phyloP scores from a whole-genome alignment of 2,113 vertebrate genomes.

The Eubucco bourcierii region DNA sequence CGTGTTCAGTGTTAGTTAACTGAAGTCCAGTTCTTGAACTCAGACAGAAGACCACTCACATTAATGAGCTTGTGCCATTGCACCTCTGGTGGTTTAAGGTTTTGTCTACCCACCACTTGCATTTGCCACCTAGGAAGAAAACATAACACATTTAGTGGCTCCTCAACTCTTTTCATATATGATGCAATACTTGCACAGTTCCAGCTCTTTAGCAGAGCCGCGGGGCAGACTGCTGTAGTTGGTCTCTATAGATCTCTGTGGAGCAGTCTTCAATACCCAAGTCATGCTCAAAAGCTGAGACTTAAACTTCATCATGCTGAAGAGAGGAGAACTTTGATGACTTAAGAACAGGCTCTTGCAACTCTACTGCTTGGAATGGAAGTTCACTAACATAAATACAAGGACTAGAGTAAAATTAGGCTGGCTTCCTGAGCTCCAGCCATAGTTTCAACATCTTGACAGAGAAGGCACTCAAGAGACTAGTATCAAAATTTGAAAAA shows the following conservation, averaged over 20 bases:
- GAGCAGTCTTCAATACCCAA: neutral
- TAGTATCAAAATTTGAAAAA: neutral
- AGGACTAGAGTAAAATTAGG: neutral
- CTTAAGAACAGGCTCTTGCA: neutral
- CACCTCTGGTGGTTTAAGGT: neutral
- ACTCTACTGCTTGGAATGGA: neutral
- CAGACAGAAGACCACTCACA: neutral
- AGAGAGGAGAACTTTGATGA: neutral
- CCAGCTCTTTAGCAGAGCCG: neutral
- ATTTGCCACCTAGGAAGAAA: neutral
- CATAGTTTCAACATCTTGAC: neutral
- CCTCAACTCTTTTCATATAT: neutral
- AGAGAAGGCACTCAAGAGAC: neutral
- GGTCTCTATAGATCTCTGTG: neutral
- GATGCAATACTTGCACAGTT: neutral
- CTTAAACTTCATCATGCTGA: neutral
- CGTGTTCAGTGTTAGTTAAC: neutral
- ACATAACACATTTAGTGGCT: neutral
- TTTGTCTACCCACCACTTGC: neutral
- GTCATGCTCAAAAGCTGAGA: neutral
- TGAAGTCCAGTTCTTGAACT: neutral
- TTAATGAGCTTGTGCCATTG: rapidly evolving
- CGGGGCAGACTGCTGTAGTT: neutral
- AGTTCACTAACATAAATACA: neutral
- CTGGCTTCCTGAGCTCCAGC: neutral